Percentiles rank a stretch among this genome's conserved stretches.
Evolutionary conservation across 2,888 invertebrate genomes (phyloP).

Genomic region (Teleiodes luculella): DNA sequence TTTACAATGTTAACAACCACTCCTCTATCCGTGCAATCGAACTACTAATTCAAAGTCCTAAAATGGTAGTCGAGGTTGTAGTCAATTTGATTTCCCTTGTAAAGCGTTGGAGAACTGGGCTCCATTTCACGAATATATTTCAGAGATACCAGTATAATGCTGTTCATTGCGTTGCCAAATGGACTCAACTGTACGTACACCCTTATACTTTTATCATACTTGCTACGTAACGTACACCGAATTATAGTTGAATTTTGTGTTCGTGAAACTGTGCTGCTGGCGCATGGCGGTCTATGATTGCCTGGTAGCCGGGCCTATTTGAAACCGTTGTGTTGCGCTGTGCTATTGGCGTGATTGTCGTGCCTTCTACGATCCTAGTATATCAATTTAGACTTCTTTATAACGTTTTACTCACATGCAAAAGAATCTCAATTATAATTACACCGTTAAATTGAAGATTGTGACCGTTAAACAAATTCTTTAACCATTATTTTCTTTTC

Average conservation of each 20-base stretch:
- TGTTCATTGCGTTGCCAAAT: too few relatives aligned
- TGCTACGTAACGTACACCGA: too few relatives aligned
- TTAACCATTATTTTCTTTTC: too few relatives aligned
- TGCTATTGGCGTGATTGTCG: slow-evolving; percentile 6
- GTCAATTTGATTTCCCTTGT: slow-evolving; percentile 11
- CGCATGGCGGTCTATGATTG: slow-evolving; percentile 6
- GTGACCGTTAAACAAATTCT: too few relatives aligned
- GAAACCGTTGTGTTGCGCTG: slow-evolving; percentile 10
- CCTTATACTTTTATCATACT: too few relatives aligned
- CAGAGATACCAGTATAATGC: too few relatives aligned
- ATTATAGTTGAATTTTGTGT: too few relatives aligned
- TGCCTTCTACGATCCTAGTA: slow-evolving; percentile 8
- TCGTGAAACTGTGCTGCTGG: too few relatives aligned
- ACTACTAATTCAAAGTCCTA: slow-evolving; percentile 6
- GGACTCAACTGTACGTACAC: too few relatives aligned
- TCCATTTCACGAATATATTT: too few relatives aligned
- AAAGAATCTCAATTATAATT: not conserved
- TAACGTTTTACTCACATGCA: not conserved
- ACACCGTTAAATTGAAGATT: not conserved
- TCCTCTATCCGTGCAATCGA: slow-evolving; percentile 1
- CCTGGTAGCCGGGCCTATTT: slow-evolving; percentile 9
- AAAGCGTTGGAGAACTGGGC: slow-evolving; percentile 5
- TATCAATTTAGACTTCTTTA: slow-evolving; percentile 2
- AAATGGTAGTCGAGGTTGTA: slow-evolving; percentile 10
- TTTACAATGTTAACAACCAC: slow-evolving; percentile 8